Evolutionary conservation across 2,113 vertebrate species (phyloP).

Genomic region (Cathartes aura): DNA sequence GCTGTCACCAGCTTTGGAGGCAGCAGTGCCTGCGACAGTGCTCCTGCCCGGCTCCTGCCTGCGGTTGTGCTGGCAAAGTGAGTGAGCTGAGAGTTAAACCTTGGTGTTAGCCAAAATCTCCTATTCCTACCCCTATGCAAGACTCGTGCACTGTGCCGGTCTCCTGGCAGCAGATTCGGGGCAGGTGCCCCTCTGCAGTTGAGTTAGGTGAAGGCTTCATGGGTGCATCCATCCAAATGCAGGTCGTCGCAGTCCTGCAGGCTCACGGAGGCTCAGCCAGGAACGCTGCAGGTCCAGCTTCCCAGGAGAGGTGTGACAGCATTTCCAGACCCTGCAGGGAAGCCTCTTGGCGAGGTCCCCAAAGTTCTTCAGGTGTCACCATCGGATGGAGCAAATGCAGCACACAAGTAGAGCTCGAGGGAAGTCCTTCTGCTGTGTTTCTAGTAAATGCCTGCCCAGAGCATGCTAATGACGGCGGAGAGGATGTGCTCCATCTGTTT

Average conservation of each 20-base stretch:
- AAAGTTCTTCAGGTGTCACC: not conserved
- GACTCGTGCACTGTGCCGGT: rapidly evolving
- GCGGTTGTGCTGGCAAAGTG: rapidly evolving
- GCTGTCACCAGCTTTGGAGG: not conserved
- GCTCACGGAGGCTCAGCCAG: not conserved
- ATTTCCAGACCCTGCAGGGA: not conserved
- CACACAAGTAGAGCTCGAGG: not conserved
- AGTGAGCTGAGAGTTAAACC: not conserved
- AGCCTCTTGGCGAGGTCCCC: not conserved
- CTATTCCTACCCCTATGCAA: not conserved
- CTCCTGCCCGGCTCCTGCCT: not conserved
- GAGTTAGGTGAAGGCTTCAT: not conserved
- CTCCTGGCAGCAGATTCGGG: not conserved
- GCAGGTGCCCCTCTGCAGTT: not conserved
- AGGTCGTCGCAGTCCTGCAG: rapidly evolving
- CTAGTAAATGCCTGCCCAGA: not conserved
- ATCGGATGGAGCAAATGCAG: not conserved
- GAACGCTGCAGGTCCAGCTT: not conserved
- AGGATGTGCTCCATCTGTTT: not conserved
- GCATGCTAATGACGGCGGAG: not conserved
- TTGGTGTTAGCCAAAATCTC: not conserved
- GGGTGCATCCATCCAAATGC: not conserved
- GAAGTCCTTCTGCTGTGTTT: not conserved
- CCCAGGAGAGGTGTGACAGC: rapidly evolving
- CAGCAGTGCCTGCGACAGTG: rapidly evolving